These are phyloP conservation scores for Dufourea novaeangliae DNA, from an alignment of 1,140 invertebrate genomes.

Conservation along the genomic window DNA sequence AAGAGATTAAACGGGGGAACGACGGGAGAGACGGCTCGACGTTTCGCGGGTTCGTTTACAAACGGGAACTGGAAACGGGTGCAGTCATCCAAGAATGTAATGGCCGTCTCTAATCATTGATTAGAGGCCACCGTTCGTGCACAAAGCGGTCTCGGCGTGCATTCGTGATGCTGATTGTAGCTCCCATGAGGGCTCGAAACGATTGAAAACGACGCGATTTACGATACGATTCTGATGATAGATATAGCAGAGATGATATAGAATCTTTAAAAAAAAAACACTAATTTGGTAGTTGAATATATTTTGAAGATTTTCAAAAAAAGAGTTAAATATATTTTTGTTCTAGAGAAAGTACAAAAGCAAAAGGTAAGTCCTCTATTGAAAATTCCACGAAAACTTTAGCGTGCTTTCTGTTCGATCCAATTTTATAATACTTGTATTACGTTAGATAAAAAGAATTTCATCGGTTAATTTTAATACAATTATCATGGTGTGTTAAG, in stretches of 20 bases:
- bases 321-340: too few relatives aligned
- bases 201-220: background rate
- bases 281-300: too few relatives aligned
- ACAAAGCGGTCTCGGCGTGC: constrained; percentile 30
- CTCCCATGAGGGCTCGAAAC: background rate
- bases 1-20: constrained; percentile 49
- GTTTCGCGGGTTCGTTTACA: constrained; percentile 40
- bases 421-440: too few relatives aligned
- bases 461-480: too few relatives aligned
- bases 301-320: too few relatives aligned
- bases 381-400: too few relatives aligned
- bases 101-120: constrained; percentile 71
- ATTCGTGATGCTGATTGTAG: constrained; percentile 1
- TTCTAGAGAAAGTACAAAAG: too few relatives aligned
- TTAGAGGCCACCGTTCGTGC: constrained; percentile 66
- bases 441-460: too few relatives aligned
- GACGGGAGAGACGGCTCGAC: constrained; percentile 14
- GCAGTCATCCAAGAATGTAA: constrained; percentile 55
- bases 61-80: constrained; percentile 17
- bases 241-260: background rate
- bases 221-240: background rate
- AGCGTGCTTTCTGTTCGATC: too few relatives aligned
- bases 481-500: background rate
- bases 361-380: too few relatives aligned
- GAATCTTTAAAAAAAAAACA: background rate